A percentile compares a stretch with the other conserved stretches of the same genome.
Conservation (phyloP, 2,113 vertebrate genomes). For the Lycocorax pyrrhopterus region DNA sequence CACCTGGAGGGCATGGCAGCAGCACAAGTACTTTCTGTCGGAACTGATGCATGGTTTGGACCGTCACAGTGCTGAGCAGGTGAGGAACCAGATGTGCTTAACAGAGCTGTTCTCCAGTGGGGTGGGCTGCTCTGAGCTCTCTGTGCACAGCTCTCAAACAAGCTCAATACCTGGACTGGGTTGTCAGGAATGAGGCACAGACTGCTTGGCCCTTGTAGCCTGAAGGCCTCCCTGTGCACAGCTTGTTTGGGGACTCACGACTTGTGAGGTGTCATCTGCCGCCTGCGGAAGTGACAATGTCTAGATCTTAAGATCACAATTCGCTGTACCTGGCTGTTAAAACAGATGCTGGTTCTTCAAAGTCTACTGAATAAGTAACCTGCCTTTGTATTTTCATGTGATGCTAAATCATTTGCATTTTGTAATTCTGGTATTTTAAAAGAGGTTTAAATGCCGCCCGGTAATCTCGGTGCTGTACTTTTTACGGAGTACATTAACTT, state of each 20-base stretch:
- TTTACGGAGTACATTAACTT: neutral
- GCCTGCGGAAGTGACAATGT: neutral
- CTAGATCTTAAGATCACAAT: neutral
- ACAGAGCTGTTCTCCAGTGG: neutral
- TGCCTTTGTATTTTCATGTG: neutral
- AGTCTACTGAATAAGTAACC: neutral
- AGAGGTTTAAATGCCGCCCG: neutral
- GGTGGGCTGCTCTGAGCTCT: neutral
- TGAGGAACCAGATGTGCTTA: neutral
- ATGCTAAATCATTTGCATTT: neutral
- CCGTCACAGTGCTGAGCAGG: neutral
- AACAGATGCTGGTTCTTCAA: constrained; percentile 1
- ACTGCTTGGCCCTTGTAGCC: neutral
- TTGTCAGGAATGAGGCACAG: neutral
- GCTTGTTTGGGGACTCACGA: neutral
- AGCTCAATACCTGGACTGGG: neutral
- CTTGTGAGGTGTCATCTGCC: neutral
- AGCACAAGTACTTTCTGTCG: neutral
- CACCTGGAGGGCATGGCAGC: neutral
- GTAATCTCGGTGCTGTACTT: neutral
- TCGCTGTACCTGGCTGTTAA: neutral
- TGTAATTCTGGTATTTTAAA: neutral
- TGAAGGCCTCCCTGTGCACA: neutral
- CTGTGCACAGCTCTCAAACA: neutral
- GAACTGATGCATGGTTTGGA: neutral